phyloP scores from a whole-genome alignment of 2,113 vertebrate species.

The Petrocephalus zakoni region DNA sequence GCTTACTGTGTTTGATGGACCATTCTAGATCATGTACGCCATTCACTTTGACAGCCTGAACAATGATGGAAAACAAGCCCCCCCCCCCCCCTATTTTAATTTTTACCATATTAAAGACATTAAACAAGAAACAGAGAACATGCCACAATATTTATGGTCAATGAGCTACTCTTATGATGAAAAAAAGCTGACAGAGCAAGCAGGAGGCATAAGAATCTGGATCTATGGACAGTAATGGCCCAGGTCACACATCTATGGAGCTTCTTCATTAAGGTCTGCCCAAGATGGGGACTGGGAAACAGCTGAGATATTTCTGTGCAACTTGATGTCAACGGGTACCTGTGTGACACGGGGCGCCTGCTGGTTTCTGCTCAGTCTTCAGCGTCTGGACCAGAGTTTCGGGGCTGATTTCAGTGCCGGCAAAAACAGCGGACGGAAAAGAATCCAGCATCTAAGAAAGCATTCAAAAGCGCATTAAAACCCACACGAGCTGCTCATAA shows the following conservation, averaged over 20 bases:
- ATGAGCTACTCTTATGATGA: neutral
- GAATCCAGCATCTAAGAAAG: conserved; percentile 11
- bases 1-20: too few relatives aligned
- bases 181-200: neutral
- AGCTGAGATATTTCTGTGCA: neutral
- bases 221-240: too few relatives aligned
- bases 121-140: neutral
- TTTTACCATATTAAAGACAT: too few relatives aligned
- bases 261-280: neutral
- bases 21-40: too few relatives aligned
- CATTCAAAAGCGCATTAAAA: neutral
- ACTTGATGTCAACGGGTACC: neutral
- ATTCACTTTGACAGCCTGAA: too few relatives aligned
- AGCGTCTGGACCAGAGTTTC: conserved; percentile 57
- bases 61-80: too few relatives aligned
- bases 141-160: neutral
- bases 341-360: conserved; percentile 15
- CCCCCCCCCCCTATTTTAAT: too few relatives aligned
- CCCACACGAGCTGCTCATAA: neutral
- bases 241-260: too few relatives aligned
- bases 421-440: conserved; percentile 52
- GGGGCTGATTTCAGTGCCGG: conserved; percentile 51
- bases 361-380: conserved; percentile 37
- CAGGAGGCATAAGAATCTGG: too few relatives aligned
- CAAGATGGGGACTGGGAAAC: neutral